Evolutionary conservation across 2,888 invertebrate species (phyloP), one percentile per base, ranked within the genome.

Genomic region (Caenorhabditis angaria): DNA sequence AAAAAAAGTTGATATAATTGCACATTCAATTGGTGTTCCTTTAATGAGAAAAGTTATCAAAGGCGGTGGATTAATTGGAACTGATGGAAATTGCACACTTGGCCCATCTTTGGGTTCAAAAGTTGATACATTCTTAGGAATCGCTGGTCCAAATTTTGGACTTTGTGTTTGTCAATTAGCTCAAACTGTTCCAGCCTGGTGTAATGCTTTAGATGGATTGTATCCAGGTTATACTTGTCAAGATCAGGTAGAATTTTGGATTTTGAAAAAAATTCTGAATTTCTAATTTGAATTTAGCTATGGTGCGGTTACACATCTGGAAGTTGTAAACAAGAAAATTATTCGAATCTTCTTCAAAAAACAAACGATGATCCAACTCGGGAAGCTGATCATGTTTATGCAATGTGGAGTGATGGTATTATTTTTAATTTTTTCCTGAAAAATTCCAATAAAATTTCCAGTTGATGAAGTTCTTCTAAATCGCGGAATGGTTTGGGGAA

Each of bases 111-210:
- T 86, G 32, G 75, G 81, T 55, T 76, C 73, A 20, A 75, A 77
- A 54, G 76, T 86, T 48, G 86, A 86, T 61, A 85, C 86, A n/a
- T 86, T 86, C 64, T 71, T 86, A 0, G 86, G 86, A 2, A 86
- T 86, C 57, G 76, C 85, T 32, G 86, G 86, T 3, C 86, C 86
- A 6, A 86, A 86, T 58, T 85, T 80, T 57, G 86, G 81, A 20
- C 78, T 86, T 8, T 86, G 86, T 61, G 83, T 85, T 25, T 86
- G 86, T 60, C 86, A 86, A 70, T 57, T 86, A 55, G 86, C 86
- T 5, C 86, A 86, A 61, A 86, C 86, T 2, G 83, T 86, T 2
- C 86, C 86, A 1, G 86, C 86, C 0, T 86, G 85, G 85, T 86
- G 86, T 60, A 86, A 86, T 70, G 86, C 86, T 22, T 70, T 86